Evolutionary conservation across 2,888 invertebrate genomes (phyloP).

Genomic region (Drosophila putrida): DNA sequence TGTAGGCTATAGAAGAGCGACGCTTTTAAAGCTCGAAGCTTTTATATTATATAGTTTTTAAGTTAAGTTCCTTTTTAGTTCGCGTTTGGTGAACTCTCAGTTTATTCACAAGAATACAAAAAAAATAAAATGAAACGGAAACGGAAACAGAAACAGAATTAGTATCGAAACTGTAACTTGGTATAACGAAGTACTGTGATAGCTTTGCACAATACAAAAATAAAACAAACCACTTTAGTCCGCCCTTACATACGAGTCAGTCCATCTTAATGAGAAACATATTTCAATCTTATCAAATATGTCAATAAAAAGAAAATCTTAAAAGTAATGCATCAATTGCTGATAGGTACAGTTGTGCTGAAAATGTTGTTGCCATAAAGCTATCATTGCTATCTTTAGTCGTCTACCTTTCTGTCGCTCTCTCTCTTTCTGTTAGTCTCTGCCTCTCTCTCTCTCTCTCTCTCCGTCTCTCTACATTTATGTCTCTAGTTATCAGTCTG

Average conservation of each 20-base stretch:
- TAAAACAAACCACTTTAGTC: constrained; percentile 8
- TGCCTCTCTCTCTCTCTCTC: constrained; percentile 14
- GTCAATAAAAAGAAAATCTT: not conserved
- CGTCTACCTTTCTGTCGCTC: constrained; percentile 10
- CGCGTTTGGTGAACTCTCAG: constrained; percentile 4
- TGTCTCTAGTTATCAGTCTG: constrained; percentile 17
- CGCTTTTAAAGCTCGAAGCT: constrained; percentile 58
- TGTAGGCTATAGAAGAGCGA: constrained; percentile 33
- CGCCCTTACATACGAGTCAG: constrained; percentile 23
- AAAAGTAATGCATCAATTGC: constrained; percentile 14
- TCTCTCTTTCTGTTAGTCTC: constrained; percentile 12
- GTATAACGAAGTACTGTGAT: constrained; percentile 83
- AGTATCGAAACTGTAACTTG: constrained; percentile 46
- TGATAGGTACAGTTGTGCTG: constrained; percentile 57
- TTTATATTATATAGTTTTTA: constrained; percentile 36
- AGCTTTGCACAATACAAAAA: constrained; percentile 69
- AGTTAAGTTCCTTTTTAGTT: constrained; percentile 49
- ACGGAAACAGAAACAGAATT: constrained; percentile 39
- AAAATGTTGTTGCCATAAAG: constrained; percentile 22
- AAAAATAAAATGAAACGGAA: constrained; percentile 37
- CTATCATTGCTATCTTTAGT: constrained; percentile 18
- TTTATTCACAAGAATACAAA: constrained; percentile 12
- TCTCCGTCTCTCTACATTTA: constrained; percentile 14
- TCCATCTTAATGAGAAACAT: constrained; percentile 13
- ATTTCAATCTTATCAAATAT: constrained; percentile 44